Conservation (phyloP, 1,140 invertebrate species). For the Drosophila pandora region DNA sequence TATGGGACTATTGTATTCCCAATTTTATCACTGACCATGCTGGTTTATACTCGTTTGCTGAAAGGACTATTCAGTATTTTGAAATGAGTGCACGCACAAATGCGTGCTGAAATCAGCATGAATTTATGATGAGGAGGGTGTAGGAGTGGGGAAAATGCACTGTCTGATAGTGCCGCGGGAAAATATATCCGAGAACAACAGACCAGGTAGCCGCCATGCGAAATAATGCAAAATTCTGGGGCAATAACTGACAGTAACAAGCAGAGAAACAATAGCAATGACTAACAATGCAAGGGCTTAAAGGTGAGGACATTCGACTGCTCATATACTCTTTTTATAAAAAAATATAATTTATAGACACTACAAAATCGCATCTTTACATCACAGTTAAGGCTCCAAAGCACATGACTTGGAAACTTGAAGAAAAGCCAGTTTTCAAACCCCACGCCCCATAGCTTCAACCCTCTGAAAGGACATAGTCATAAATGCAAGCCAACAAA, state of each 20-base stretch:
- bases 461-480: constrained; percentile 8
- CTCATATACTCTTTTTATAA: constrained; percentile 5
- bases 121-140: constrained; percentile 4
- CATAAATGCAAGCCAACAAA: constrained; percentile 30
- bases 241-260: constrained; percentile 71
- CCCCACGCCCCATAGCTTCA: constrained; percentile 5
- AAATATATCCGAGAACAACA: neutral
- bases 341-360: neutral
- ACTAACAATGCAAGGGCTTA: neutral
- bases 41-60: constrained; percentile 10
- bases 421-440: neutral
- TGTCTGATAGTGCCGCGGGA: constrained; percentile 13
- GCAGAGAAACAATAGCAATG: constrained; percentile 49
- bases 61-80: constrained; percentile 15
- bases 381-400: neutral
- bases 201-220: constrained; percentile 35
- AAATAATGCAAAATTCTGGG: constrained; percentile 63
- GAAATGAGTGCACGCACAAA: constrained; percentile 53
- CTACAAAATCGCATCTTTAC: too few relatives aligned
- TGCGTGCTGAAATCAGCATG: constrained; percentile 55
- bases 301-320: neutral
- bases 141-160: constrained; percentile 1
- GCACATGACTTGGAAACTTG: neutral
- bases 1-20: neutral
- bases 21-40: constrained; percentile 1